Conservation (phyloP, 2,888 invertebrate genomes). For the Linyphia triangularis region DNA sequence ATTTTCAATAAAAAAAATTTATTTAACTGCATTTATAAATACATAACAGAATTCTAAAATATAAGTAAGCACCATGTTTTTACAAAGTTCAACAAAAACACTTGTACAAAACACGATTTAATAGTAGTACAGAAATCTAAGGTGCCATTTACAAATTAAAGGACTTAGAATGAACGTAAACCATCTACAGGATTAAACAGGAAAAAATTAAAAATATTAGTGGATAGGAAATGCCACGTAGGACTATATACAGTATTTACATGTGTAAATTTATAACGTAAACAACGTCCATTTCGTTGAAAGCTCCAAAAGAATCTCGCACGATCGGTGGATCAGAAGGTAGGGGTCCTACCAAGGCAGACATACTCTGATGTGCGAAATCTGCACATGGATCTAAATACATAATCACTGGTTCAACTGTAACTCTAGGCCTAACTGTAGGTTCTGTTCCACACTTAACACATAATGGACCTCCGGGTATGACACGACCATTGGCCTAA, state of each 20-base stretch:
- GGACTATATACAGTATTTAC: background rate
- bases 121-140: too few species aligned
- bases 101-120: too few species aligned
- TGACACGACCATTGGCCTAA: constrained; percentile 31
- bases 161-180: background rate
- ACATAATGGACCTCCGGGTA: constrained; percentile 51
- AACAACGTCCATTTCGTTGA: constrained; percentile 44
- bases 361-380: constrained; percentile 47
- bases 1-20: too few species aligned
- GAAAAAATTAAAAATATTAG: constrained; percentile 15
- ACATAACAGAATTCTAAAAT: too few species aligned
- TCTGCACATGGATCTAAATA: constrained; percentile 52
- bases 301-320: constrained; percentile 8
- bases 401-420: constrained; percentile 51
- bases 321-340: constrained; percentile 55
- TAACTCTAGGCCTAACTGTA: constrained; percentile 28
- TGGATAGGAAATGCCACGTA: background rate
- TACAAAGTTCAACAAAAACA: too few species aligned
- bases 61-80: too few species aligned
- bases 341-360: constrained; percentile 38
- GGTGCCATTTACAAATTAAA: background rate
- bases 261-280: constrained; percentile 56
- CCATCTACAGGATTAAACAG: background rate
- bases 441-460: constrained; percentile 64
- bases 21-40: too few species aligned